A percentile compares a stretch with the other conserved stretches of the same genome.
These are phyloP conservation scores for Ormia ochracea DNA, from an alignment of 2,888 invertebrate species.

Conservation along the genomic window DNA sequence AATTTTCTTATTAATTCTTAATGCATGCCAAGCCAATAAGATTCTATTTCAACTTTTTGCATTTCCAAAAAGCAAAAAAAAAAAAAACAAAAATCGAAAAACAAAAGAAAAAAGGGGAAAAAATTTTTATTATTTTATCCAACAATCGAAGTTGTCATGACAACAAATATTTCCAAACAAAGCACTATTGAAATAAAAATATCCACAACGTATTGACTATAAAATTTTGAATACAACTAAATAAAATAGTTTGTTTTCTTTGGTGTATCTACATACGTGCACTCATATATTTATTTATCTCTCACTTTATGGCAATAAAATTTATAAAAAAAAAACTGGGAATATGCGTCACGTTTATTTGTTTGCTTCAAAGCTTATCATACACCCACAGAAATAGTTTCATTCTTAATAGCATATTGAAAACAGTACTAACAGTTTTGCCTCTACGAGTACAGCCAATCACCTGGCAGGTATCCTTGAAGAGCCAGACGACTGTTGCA, in stretches of 20 bases:
- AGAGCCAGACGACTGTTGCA: no score
- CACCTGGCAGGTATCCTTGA: no score
- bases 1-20: background rate
- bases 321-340: conserved; percentile 2
- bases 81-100: no score
- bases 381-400: conserved; percentile 20
- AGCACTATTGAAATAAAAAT: background rate
- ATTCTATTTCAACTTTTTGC: background rate
- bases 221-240: conserved; percentile 3
- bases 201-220: background rate
- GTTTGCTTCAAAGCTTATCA: background rate
- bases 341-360: conserved; percentile 37
- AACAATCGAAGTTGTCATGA: conserved; percentile 28
- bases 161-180: conserved; percentile 24
- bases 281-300: no score
- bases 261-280: no score
- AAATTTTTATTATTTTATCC: background rate
- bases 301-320: conserved; percentile 2
- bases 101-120: no score
- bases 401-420: no score
- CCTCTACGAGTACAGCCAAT: no score
- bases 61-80: no score
- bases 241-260: background rate
- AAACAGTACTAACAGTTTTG: no score
- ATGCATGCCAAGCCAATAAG: background rate